Conservation (phyloP, 2,888 invertebrate species). For the Slavum lentiscoides region DNA sequence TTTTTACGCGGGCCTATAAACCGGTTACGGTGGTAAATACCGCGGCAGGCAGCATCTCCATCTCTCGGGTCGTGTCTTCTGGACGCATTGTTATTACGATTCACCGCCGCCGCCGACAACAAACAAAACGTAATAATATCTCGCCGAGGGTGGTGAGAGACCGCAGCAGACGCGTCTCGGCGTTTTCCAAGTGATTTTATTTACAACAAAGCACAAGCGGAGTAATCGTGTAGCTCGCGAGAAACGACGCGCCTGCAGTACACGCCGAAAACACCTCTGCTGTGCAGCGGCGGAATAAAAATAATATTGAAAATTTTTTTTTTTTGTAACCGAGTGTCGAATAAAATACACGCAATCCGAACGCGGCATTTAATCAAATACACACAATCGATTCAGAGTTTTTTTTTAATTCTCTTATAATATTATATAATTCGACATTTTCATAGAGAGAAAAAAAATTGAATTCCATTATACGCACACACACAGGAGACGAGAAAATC, state of each 20-base stretch:
- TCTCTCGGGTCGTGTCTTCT: background rate
- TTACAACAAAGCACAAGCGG: background rate
- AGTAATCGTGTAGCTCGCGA: background rate
- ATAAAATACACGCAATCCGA: background rate
- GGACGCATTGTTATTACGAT: background rate
- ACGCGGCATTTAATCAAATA: too few relatives aligned
- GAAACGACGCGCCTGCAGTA: too few relatives aligned
- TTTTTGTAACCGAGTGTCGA: background rate
- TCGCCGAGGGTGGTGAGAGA: constrained; percentile 29
- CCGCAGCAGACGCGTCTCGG: constrained; percentile 15
- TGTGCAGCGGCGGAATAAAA: background rate
- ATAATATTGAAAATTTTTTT: background rate
- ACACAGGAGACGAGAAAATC: too few relatives aligned
- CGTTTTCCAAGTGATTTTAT: constrained; percentile 18
- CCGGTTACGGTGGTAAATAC: constrained; percentile 34
- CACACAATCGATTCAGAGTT: too few relatives aligned
- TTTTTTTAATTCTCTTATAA: too few relatives aligned
- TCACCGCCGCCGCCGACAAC: constrained; percentile 11
- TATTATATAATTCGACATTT: too few relatives aligned
- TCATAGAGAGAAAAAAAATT: too few relatives aligned
- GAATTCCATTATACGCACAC: too few relatives aligned
- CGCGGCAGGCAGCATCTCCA: background rate
- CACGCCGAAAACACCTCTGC: too few relatives aligned
- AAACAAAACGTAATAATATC: constrained; percentile 24
- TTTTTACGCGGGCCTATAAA: constrained; percentile 16